Evolutionary conservation across 2,888 invertebrate species (phyloP).

Genomic region (Andricus quercusramuli): DNA sequence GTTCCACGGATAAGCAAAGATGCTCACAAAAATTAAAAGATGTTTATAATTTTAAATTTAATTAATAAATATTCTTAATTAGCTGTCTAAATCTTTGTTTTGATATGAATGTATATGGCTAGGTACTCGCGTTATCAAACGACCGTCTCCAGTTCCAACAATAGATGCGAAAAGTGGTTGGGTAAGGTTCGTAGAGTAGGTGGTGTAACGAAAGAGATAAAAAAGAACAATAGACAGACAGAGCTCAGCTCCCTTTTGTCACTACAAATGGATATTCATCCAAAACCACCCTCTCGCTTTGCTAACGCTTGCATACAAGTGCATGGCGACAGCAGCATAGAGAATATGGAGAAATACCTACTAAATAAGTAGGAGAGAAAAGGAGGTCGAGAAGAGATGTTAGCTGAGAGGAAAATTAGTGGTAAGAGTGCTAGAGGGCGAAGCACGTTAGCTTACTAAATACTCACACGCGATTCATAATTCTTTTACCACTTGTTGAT

Average conservation of each 20-base stretch:
- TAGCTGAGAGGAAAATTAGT: conserved; percentile 4
- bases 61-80: too few species aligned
- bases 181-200: neutral
- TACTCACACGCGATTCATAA: neutral
- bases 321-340: neutral
- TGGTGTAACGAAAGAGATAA: conserved; percentile 7
- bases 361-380: neutral
- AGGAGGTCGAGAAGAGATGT: neutral
- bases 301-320: conserved; percentile 14
- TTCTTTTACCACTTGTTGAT: neutral
- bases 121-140: neutral
- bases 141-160: neutral
- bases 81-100: too few species aligned
- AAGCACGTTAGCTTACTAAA: neutral
- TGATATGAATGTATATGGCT: too few species aligned
- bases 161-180: conserved; percentile 29
- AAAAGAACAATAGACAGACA: conserved; percentile 22
- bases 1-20: too few species aligned
- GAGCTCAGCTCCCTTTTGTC: conserved; percentile 34
- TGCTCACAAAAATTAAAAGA: too few species aligned
- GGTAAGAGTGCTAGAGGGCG: neutral
- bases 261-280: conserved; percentile 34
- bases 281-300: conserved; percentile 15
- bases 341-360: conserved; percentile 8
- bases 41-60: too few species aligned